Evolutionary conservation across 2,888 invertebrate genomes (phyloP).

Genomic region (Parasteatoda lunata): DNA sequence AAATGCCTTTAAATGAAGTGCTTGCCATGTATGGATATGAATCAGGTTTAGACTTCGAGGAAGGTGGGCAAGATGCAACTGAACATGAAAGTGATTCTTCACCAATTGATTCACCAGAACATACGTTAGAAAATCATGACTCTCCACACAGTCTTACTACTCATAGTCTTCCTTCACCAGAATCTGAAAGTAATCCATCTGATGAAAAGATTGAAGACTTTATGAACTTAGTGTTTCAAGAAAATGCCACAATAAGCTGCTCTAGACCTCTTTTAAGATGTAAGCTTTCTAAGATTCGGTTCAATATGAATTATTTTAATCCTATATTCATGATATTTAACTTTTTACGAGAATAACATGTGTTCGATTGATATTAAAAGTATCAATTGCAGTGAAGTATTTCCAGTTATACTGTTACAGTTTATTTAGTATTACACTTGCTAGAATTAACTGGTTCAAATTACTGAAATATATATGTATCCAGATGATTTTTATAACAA

Average conservation of each 20-base stretch:
- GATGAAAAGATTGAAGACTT: slow-evolving; percentile 71
- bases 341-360: too few species aligned
- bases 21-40: slow-evolving; percentile 89
- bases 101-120: slow-evolving; percentile 40
- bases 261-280: slow-evolving; percentile 78
- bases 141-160: slow-evolving; percentile 31
- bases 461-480: too few species aligned
- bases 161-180: slow-evolving; percentile 14
- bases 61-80: slow-evolving; percentile 39
- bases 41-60: slow-evolving; percentile 74
- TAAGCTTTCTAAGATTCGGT: slow-evolving; percentile 69
- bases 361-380: too few species aligned
- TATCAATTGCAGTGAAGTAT: too few species aligned
- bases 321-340: too few species aligned
- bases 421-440: too few species aligned
- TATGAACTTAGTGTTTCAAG: slow-evolving; percentile 58
- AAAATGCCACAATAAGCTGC: slow-evolving; percentile 31
- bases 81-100: slow-evolving; percentile 61
- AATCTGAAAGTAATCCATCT: slow-evolving; percentile 29
- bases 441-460: too few species aligned
- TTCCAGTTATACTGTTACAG: too few species aligned
- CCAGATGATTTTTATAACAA: too few species aligned
- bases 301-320: too few species aligned
- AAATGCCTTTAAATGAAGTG: slow-evolving; percentile 96
- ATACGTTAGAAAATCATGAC: slow-evolving; percentile 44